These are phyloP conservation scores for Sorex araneus DNA, from an alignment of 2,113 vertebrate genomes.

Conservation along the genomic window DNA sequence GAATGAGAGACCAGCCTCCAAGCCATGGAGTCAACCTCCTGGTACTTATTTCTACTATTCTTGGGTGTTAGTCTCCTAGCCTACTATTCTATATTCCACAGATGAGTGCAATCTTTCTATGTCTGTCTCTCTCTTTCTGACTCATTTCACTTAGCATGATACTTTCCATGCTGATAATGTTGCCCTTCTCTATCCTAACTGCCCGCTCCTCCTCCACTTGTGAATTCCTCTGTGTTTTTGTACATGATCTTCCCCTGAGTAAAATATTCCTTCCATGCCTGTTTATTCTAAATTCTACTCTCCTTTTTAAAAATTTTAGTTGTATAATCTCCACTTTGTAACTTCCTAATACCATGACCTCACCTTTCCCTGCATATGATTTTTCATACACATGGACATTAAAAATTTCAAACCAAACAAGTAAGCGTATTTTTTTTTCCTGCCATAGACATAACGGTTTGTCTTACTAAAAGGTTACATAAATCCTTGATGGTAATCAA, in stretches of 20 bases:
- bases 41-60: too few species aligned
- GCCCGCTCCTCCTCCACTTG: too few species aligned
- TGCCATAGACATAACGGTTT: neutral
- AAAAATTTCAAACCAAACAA: neutral
- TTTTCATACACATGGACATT: neutral
- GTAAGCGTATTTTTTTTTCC: neutral
- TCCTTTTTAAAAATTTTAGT: neutral
- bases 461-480: neutral
- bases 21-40: too few species aligned
- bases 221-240: neutral
- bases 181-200: too few species aligned
- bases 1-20: too few species aligned
- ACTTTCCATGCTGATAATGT: too few species aligned
- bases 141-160: too few species aligned
- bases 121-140: too few species aligned
- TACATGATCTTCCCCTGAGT: neutral
- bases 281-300: neutral
- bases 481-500: neutral
- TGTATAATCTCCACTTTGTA: neutral
- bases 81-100: too few species aligned
- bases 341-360: neutral
- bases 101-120: too few species aligned
- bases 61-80: too few species aligned
- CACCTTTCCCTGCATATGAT: neutral
- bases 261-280: neutral